Evolutionary conservation across 2,888 invertebrate species (phyloP), one percentile per base, ranked within the genome.

Genomic region (Tethea ocularis): DNA sequence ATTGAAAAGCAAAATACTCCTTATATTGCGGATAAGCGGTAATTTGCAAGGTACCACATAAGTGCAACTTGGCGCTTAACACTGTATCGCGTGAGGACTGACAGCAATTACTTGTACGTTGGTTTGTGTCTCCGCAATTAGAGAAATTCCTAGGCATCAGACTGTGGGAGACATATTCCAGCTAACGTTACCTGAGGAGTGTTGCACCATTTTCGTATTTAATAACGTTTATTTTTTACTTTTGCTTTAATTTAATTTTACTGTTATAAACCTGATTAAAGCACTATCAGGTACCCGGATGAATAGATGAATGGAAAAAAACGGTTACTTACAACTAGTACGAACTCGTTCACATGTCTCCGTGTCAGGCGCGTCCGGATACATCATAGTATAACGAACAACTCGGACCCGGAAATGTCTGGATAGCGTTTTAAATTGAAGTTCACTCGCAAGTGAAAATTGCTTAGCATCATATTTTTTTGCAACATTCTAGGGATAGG

Each of bases 111-210:
- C 71, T 72, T 63, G 61, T 63, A 67, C 63, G 36, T 58, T 67
- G 63, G 68, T 76, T 76, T 72, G 73, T 75, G 75, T 72, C 69
- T 67, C 67, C 62, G 84, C 81, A 86, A 87, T 87, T 85, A 86
- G 78, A 83, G 76, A 73, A 72, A 87, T 86, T 82, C 81, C 82
- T 84, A 82, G 80, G 67, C 74, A 71, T 69, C 77, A 71, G 74
- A 75, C 76, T 84, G 86, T 88, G 88, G 85, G 88, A 88, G 84
- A 85, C 78, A 83, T 85, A 86, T 86, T 84, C 75, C 71, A 72
- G 64, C 74, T 70, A 73, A 75, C 75, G 73, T 78, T 75, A 77
- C 70, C 74, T 64, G 66, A 64, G 63, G 57, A 65, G 57, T 61
- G 26, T 53, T n/a, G 17, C 26, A 57, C 55, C n/a, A n/a, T n/a